Base-by-base conservation (phyloP, 2,797 vertebrate genomes). In the Scolopax bukidnonensis region DNA sequence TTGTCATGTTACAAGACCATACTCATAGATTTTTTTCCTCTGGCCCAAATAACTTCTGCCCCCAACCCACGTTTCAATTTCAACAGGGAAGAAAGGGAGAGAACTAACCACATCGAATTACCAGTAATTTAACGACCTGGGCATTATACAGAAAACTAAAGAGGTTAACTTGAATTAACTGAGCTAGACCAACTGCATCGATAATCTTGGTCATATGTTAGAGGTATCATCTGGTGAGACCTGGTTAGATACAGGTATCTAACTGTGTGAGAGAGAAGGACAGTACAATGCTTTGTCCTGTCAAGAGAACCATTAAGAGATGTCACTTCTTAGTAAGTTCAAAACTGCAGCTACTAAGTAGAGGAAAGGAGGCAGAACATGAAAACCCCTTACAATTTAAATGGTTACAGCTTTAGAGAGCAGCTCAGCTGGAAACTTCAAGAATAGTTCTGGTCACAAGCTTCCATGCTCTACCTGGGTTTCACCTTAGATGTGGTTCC, bases 31-130 rank as follows among this genome's bases (percentile, higher is more conserved):
- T 36, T 36, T 50, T 70, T 83, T 32, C 38, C 5, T 75, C 16
- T 83, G 13, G 21, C 33, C 10, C 28, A 51, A 40, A 25, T 43
- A 36, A 21, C 47, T 33, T 57, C 7, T 7, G 10, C 25, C 9
- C 1, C 0, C 0, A 3, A 4, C 47, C 3, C 3, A 53, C 21
- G 2, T 69, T 86, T 73, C 53, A 6, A 41, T 74, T 77, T 79
- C 45, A 83, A 11, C 5, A 40, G 21, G 17, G 60, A 28, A 15
- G 4, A 32, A 43, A 8, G 10, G 8, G 4, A 93, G 16, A 80
- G 7, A 43, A 28, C 16, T 81, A 60, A 45, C 12, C 4, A 2
- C 21, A 32, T 5, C 2, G 1, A 51, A n/a, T 21, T 40, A 27
- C 5, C 3, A 7, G 8, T 40, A 21, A 7, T 64, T 84, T 89